These are phyloP conservation scores for Dendroctonus valens DNA, from an alignment of 1,140 invertebrate species.

Conservation along the genomic window DNA sequence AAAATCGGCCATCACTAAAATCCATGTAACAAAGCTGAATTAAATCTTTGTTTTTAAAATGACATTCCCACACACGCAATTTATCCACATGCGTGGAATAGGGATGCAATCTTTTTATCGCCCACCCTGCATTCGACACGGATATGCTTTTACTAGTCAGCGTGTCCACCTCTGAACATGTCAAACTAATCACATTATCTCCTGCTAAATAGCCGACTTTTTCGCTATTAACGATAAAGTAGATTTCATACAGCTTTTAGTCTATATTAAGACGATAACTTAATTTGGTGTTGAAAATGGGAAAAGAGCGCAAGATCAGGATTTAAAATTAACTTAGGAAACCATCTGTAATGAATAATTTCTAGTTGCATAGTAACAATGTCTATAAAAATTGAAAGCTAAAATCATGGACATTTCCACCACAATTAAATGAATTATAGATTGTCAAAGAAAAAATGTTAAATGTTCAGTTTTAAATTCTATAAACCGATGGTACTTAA, in stretches of 20 bases:
- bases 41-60: background rate
- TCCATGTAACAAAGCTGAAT: too few species aligned
- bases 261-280: slow-evolving; percentile 30
- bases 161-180: slow-evolving; percentile 30
- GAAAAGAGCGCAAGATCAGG: background rate
- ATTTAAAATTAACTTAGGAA: too few species aligned
- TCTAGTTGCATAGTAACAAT: too few species aligned
- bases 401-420: too few species aligned
- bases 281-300: slow-evolving; percentile 17
- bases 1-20: too few species aligned
- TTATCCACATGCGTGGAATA: background rate
- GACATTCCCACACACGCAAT: background rate
- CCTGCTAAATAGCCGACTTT: slow-evolving; percentile 30
- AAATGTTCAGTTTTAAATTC: too few species aligned
- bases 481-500: too few species aligned
- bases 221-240: slow-evolving; percentile 25
- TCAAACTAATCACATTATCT: slow-evolving; percentile 30
- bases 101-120: slow-evolving; percentile 22
- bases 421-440: too few species aligned
- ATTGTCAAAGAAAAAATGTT: too few species aligned
- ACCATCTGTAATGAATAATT: too few species aligned
- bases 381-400: too few species aligned
- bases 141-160: slow-evolving; percentile 30
- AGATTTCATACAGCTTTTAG: slow-evolving; percentile 29
- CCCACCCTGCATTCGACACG: slow-evolving; percentile 24